These are phyloP conservation scores for Mesocricetus auratus DNA, from an alignment of 2,113 vertebrate genomes.

Conservation along the genomic window DNA sequence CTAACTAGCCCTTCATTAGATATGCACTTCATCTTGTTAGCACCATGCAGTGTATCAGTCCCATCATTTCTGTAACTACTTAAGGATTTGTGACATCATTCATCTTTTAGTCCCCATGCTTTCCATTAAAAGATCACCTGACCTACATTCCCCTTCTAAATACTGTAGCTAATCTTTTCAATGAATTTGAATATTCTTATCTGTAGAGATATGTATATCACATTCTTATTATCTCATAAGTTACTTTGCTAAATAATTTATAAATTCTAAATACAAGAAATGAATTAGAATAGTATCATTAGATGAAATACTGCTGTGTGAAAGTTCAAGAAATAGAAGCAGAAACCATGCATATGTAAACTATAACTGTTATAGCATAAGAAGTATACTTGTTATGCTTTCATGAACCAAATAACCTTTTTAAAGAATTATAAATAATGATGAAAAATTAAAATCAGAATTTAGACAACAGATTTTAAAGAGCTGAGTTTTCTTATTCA, in stretches of 20 bases:
- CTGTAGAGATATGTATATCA: background rate
- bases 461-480: background rate
- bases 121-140: background rate
- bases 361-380: background rate
- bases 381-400: background rate
- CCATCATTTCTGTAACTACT: background rate
- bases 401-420: slow-evolving; percentile 14
- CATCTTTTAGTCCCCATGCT: background rate
- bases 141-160: background rate
- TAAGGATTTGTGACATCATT: background rate
- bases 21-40: background rate
- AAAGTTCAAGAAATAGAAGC: background rate
- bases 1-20: background rate
- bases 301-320: background rate
- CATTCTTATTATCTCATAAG: background rate
- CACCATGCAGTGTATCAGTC: background rate
- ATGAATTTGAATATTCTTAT: background rate
- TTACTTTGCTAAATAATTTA: background rate
- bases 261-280: background rate
- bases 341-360: background rate
- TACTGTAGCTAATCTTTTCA: background rate
- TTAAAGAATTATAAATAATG: background rate
- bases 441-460: background rate
- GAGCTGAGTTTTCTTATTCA: background rate
- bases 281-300: background rate